Base-by-base conservation (phyloP, 2,888 invertebrate species). In the Liodrosophila aerea region DNA sequence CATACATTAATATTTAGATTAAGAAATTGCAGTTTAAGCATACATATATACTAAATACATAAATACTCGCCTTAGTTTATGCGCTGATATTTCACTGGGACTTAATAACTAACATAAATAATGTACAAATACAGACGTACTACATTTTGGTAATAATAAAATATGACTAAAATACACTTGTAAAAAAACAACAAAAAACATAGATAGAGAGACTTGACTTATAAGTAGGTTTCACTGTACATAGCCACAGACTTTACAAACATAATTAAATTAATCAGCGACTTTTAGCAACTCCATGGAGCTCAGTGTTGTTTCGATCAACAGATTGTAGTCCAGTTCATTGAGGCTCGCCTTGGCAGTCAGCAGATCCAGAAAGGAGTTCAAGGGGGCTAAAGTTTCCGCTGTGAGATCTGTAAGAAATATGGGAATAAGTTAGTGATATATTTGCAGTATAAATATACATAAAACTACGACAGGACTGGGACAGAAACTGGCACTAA, bases 271-370 rank as follows among this genome's bases (percentile, higher is more conserved):
- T 37, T 75, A 68, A 5, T 69, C 76, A 7, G 51, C 58, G 33
- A 78, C 54, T 49, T 80, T 85, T 16, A 89, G 72, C 39, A 87
- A 85, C 16, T 89, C 88, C 80, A 90, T 83, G 22, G 90, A 90
- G 31, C 88, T 87, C 13, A 89, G 78, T 16, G 96, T 96, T 9
- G 96, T 95, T 90, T 96, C 96, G 74, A 96, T 95, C 40, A 96
- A 92, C 62, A 96, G 91, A 80, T 95, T 95, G 89, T 96, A 95
- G 89, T 96, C 96, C 76, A 96, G 90, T 86, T 96, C 96, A 64
- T 95, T 94, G 62, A 96, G 92, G 87, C 94, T 96, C 9, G 96
- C 96, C 91, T 96, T 96, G 5, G 96, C 96, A 0, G 96, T 96
- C 36, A 96, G 91, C 57, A 96, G 91, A 89, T 96, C 95, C 59